Conservation (phyloP, 2,888 invertebrate genomes). For the Philopedon plagiatum region DNA sequence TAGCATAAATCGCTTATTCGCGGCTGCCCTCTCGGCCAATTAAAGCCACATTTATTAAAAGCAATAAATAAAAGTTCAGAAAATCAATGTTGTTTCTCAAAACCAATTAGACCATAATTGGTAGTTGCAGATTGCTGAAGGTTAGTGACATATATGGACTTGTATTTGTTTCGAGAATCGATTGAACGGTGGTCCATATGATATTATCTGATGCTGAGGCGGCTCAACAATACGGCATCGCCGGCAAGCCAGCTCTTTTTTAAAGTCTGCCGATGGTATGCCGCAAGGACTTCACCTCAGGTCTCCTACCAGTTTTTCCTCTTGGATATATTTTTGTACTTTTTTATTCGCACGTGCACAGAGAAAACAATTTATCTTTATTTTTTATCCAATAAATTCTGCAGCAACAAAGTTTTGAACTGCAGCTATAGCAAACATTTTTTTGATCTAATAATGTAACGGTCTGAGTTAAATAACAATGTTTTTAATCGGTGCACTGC, state of each 20-base stretch:
- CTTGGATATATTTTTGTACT: slow-evolving; percentile 20
- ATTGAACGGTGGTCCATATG: slow-evolving; percentile 66
- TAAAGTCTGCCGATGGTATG: slow-evolving; percentile 46
- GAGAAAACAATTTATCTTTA: too few species aligned
- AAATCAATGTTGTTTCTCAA: slow-evolving; percentile 69
- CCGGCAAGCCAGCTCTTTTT: slow-evolving; percentile 48
- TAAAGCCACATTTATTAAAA: slow-evolving; percentile 64
- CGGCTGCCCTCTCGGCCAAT: slow-evolving; percentile 58
- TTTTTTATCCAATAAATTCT: too few species aligned
- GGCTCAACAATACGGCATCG: slow-evolving; percentile 55
- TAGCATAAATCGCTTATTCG: slow-evolving; percentile 21
- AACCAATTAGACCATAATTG: slow-evolving; percentile 71
- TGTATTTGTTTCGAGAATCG: slow-evolving; percentile 70
- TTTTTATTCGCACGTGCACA: slow-evolving; percentile 43
- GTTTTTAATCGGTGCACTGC: too few species aligned
- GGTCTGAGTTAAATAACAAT: too few species aligned
- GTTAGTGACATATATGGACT: slow-evolving; percentile 68
- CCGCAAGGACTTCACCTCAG: slow-evolving; percentile 45
- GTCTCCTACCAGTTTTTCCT: slow-evolving; percentile 36
- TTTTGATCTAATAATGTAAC: too few species aligned
- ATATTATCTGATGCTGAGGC: slow-evolving; percentile 63
- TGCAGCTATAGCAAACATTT: too few species aligned
- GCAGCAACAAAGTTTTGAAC: too few species aligned
- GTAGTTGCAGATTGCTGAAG: slow-evolving; percentile 68
- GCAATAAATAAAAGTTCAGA: slow-evolving; percentile 65